Percentiles rank a stretch among this genome's conserved stretches.
Conservation (phyloP, 2,888 invertebrate genomes). For the Malthinus seriepunctatus region DNA sequence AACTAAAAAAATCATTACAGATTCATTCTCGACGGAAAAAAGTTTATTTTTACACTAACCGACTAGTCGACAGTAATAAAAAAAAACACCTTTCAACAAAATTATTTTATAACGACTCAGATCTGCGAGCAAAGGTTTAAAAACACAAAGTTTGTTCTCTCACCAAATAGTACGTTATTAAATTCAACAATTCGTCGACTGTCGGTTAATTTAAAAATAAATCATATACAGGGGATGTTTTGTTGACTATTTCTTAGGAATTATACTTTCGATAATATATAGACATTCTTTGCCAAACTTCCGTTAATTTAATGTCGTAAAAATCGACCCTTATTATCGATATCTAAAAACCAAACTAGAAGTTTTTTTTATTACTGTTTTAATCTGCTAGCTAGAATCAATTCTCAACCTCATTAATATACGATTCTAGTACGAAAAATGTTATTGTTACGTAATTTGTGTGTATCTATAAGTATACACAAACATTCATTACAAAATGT, state of each 20-base stretch:
- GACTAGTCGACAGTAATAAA: conserved; percentile 20
- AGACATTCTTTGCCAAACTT: conserved; percentile 15
- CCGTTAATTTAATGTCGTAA: conserved; percentile 1
- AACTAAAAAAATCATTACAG: conserved; percentile 38
- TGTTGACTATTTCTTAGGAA: conserved; percentile 18
- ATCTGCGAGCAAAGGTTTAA: conserved; percentile 1
- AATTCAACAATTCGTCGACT: no score
- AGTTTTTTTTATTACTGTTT: conserved; percentile 2
- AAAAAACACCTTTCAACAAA: conserved; percentile 13
- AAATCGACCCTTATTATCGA: conserved; percentile 1
- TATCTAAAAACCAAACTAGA: conserved; percentile 3
- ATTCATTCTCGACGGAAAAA: conserved; percentile 46
- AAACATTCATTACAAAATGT: conserved; percentile 31
- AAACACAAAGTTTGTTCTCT: background rate
- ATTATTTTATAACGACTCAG: conserved; percentile 12
- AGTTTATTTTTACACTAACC: conserved; percentile 39
- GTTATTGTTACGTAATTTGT: conserved; percentile 25
- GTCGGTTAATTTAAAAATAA: no score
- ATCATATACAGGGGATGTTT: no score
- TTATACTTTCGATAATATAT: conserved; percentile 17
- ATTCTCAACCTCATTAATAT: conserved; percentile 20
- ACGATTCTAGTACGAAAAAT: conserved; percentile 25
- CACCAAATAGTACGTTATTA: background rate
- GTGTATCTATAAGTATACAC: conserved; percentile 27
- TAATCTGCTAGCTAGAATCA: conserved; percentile 34